Conservation (phyloP, 2,113 vertebrate species). For the Cyprinodon variegatus region DNA sequence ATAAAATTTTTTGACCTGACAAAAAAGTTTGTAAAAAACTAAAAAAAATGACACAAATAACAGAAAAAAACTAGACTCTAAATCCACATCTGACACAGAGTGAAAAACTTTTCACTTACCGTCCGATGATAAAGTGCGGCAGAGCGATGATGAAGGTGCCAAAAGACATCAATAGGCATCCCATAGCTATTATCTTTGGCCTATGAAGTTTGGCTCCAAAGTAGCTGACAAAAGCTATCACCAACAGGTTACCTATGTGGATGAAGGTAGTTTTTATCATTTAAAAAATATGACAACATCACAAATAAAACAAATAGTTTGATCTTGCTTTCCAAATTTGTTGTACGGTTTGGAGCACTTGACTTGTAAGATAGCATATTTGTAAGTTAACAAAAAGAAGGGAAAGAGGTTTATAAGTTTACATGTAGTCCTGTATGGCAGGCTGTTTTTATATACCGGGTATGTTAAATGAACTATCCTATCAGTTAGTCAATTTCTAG, state of each 20-base stretch:
- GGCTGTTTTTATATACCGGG: too few species aligned
- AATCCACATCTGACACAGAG: not conserved
- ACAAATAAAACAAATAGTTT: not conserved
- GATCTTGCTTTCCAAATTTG: not conserved
- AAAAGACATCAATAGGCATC: slow-evolving; percentile 89
- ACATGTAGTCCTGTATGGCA: too few species aligned
- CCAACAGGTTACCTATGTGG: slow-evolving; percentile 88
- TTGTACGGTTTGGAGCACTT: not conserved
- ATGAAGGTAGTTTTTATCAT: slow-evolving; percentile 1
- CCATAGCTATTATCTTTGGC: slow-evolving; percentile 90
- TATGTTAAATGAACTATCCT: too few species aligned
- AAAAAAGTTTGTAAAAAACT: not conserved
- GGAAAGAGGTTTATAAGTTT: too few species aligned
- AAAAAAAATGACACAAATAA: not conserved
- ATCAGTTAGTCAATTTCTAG: too few species aligned
- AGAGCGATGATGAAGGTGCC: slow-evolving; percentile 91
- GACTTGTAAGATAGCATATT: not conserved
- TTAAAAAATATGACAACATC: not conserved
- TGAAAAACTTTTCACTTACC: slow-evolving; percentile 73
- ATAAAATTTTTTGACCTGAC: not conserved
- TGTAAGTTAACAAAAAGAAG: too few species aligned
- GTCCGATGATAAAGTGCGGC: slow-evolving; percentile 94
- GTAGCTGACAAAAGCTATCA: slow-evolving; percentile 93
- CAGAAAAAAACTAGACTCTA: not conserved
- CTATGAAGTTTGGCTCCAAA: slow-evolving; percentile 93